Conservation (phyloP, 2,797 vertebrate species). For the Sebastes dallii region DNA sequence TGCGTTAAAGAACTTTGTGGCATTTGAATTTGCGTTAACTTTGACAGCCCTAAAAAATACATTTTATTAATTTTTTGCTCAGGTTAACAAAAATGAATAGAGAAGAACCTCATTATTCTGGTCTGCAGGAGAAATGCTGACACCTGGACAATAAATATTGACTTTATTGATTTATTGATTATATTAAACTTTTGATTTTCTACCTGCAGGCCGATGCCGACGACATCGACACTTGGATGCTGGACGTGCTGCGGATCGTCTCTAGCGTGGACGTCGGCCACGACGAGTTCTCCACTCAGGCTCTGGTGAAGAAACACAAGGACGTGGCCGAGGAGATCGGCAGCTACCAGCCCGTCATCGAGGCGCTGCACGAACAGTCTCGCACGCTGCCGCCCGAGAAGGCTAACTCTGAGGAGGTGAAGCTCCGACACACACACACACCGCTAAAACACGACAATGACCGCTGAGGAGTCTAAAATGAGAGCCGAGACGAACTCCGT, state of each 20-base stretch:
- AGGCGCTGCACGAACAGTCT: conserved; percentile 92
- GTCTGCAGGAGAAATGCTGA: background rate
- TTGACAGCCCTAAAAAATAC: no score
- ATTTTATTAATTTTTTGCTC: background rate
- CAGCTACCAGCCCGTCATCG: conserved; percentile 92
- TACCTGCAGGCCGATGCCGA: conserved; percentile 86
- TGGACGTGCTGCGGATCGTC: conserved; percentile 95
- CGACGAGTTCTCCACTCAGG: conserved; percentile 96
- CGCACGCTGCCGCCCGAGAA: conserved; percentile 85
- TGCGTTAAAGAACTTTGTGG: no score
- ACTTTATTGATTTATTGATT: background rate
- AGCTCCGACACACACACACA: rapidly evolving
- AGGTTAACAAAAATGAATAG: background rate
- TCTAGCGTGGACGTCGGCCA: conserved; percentile 96
- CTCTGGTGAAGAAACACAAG: conserved; percentile 98
- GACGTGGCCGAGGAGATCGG: conserved; percentile 94
- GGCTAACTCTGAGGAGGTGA: conserved; percentile 81
- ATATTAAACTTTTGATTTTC: background rate
- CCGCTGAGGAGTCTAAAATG: background rate
- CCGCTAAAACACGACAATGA: background rate
- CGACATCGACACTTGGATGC: conserved; percentile 95
- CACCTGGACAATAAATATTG: background rate
- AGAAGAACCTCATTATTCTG: background rate
- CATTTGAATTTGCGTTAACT: no score
- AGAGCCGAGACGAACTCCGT: background rate